These are phyloP conservation scores for Drosophila fuyamai DNA, from an alignment of 1,140 invertebrate genomes.

Conservation along the genomic window DNA sequence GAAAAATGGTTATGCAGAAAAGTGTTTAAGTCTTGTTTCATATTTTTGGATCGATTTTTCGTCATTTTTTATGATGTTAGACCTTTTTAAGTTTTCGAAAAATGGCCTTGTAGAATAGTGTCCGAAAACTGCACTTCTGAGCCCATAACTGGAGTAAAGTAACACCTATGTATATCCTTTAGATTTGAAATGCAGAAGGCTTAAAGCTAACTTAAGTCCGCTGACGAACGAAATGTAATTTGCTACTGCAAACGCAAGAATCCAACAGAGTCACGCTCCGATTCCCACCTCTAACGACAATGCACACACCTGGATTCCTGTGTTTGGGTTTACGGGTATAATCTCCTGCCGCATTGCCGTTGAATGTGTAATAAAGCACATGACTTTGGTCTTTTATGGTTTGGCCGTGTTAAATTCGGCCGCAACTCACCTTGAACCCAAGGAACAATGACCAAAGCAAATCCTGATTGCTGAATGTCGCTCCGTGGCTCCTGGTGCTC, in stretches of 20 bases:
- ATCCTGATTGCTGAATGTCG: conserved; percentile 28
- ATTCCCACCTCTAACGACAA: conserved; percentile 39
- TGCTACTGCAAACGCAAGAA: conserved; percentile 2
- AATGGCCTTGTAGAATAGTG: too few relatives aligned
- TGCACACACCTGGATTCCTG: conserved; percentile 33
- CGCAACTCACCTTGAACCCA: conserved; percentile 51
- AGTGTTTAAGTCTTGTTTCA: too few relatives aligned
- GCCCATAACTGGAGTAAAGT: too few relatives aligned
- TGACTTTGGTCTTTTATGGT: conserved; percentile 73
- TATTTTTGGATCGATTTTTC: too few relatives aligned
- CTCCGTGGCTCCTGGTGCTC: background rate
- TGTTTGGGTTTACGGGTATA: conserved; percentile 31
- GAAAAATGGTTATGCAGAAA: too few relatives aligned
- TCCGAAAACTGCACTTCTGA: too few relatives aligned
- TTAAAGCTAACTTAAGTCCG: background rate
- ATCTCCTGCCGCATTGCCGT: conserved; percentile 76
- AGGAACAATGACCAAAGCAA: conserved; percentile 31
- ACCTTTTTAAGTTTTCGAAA: too few relatives aligned
- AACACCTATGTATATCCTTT: too few relatives aligned
- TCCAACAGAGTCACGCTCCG: conserved; percentile 41
- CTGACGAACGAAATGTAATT: conserved; percentile 20
- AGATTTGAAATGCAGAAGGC: too few relatives aligned
- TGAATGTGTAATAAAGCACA: conserved; percentile 80
- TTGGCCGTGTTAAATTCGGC: conserved; percentile 60
- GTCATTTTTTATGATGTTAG: too few relatives aligned